Percentiles rank a stretch among this genome's conserved stretches.
Evolutionary conservation across 2,113 vertebrate genomes (phyloP).

Genomic region (Zapornia atra): DNA sequence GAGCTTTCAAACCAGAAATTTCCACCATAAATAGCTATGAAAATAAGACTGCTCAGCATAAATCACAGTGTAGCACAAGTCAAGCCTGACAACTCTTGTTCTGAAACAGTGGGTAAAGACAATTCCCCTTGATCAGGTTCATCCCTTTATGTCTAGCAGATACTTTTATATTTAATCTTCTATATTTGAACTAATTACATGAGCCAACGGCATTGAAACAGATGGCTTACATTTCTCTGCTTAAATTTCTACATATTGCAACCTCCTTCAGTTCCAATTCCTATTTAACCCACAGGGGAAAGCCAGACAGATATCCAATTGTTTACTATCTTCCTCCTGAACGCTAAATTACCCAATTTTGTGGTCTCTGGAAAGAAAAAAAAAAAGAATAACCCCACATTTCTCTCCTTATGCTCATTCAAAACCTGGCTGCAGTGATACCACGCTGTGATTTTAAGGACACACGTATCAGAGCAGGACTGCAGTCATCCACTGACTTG

Average conservation of each 20-base stretch:
- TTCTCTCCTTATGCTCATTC: background rate
- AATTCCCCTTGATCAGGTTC: background rate
- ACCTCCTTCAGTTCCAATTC: background rate
- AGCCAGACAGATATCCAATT: background rate
- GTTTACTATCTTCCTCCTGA: background rate
- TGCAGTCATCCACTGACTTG: background rate
- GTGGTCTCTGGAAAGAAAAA: background rate
- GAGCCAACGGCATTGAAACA: background rate
- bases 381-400: background rate
- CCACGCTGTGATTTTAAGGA: background rate
- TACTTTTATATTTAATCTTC: background rate
- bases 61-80: background rate
- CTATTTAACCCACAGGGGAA: background rate
- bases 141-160: background rate
- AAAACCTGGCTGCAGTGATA: background rate
- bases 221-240: background rate
- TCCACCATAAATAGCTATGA: background rate
- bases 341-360: background rate
- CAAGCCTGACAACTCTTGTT: background rate
- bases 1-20: background rate
- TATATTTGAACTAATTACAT: background rate
- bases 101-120: background rate
- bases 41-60: background rate
- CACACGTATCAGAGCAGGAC: background rate
- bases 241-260: background rate